phyloP scores from a whole-genome alignment of 2,888 invertebrate species.

The Ochlodes sylvanus region DNA sequence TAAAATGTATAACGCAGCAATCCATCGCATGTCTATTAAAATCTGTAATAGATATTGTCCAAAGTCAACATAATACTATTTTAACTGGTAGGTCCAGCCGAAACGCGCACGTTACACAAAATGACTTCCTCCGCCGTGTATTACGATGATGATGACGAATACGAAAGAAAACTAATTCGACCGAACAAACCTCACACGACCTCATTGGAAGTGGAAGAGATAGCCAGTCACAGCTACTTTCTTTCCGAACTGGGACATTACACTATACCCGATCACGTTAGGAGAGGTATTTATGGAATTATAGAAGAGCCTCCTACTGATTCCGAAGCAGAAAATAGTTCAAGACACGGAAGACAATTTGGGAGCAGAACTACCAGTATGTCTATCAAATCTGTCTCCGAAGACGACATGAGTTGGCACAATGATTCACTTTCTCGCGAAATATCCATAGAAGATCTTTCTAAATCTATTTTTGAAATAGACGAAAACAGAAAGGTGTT shows the following conservation, averaged over 20 bases:
- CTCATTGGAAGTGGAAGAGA: conserved; percentile 85
- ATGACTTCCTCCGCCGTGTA: conserved; percentile 86
- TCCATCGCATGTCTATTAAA: conserved; percentile 59
- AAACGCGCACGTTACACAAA: conserved; percentile 88
- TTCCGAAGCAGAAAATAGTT: conserved; percentile 79
- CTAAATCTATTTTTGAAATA: conserved; percentile 80
- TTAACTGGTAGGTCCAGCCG: conserved; percentile 87
- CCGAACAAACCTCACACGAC: conserved; percentile 81
- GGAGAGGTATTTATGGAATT: conserved; percentile 76
- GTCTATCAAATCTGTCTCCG: conserved; percentile 88
- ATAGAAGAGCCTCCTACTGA: conserved; percentile 82
- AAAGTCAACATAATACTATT: conserved; percentile 74
- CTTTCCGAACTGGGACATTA: conserved; percentile 82
- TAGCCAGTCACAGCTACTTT: conserved; percentile 85
- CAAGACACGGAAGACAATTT: conserved; percentile 58
- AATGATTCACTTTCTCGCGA: conserved; percentile 84
- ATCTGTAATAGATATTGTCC: conserved; percentile 50
- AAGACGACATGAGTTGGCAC: conserved; percentile 86
- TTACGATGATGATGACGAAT: conserved; percentile 84
- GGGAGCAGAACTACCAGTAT: conserved; percentile 77
- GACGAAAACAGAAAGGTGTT: conserved; percentile 80
- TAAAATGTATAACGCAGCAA: conserved; percentile 53
- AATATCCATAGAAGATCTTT: conserved; percentile 85
- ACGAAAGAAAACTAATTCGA: conserved; percentile 66
- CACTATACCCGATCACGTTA: conserved; percentile 72